phyloP scores from a whole-genome alignment of 2,113 vertebrate species.

The Osmerus mordax region DNA sequence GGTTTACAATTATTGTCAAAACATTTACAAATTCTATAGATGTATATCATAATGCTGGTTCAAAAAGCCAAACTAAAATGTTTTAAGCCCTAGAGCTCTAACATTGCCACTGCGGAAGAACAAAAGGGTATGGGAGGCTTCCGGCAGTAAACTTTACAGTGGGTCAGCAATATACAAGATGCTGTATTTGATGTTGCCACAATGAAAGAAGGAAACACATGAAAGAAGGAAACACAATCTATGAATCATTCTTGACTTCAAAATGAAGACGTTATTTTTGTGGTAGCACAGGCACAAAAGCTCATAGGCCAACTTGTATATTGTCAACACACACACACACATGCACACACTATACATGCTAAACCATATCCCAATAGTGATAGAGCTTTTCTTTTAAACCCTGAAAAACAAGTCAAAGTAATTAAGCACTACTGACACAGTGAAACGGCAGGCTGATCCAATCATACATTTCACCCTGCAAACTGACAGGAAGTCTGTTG shows the following conservation, averaged over 20 bases:
- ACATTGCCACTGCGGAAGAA: background rate
- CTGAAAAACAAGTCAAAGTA: slow-evolving; percentile 24
- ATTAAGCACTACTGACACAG: slow-evolving; percentile 25
- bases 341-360: background rate
- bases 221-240: slow-evolving; percentile 7
- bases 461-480: slow-evolving; percentile 39
- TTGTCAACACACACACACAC: background rate
- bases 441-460: slow-evolving; percentile 40
- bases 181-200: background rate
- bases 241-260: too few relatives aligned
- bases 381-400: background rate
- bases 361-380: too few relatives aligned
- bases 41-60: background rate
- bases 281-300: slow-evolving; percentile 16
- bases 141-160: background rate
- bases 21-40: too few relatives aligned
- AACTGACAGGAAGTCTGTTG: slow-evolving; percentile 37
- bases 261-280: too few relatives aligned
- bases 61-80: background rate
- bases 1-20: background rate
- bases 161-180: background rate
- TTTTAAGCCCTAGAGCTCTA: background rate
- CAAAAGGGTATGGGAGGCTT: background rate
- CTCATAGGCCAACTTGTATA: background rate
- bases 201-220: background rate